phyloP scores from a whole-genome alignment of 2,113 vertebrate genomes.

The Sula dactylatra region DNA sequence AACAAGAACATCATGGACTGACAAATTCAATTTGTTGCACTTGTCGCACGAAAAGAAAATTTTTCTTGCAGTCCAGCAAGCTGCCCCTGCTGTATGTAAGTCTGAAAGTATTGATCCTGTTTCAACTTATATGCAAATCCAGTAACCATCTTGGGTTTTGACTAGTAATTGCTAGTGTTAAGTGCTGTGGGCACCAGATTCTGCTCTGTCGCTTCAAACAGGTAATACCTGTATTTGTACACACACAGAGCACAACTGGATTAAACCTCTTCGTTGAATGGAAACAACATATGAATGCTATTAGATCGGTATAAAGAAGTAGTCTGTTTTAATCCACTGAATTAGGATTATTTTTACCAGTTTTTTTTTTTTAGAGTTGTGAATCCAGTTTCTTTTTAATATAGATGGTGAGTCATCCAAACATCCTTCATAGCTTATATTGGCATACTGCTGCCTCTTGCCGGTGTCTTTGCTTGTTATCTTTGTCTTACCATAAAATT shows the following conservation, averaged over 20 bases:
- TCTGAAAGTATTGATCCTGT: neutral
- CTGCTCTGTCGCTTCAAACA: neutral
- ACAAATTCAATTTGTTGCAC: neutral
- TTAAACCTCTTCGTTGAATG: neutral
- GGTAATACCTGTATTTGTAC: neutral
- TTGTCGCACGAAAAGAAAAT: neutral
- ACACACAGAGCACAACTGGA: too few species aligned
- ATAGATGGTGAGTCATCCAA: neutral
- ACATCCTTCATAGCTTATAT: neutral
- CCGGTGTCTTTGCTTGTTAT: neutral
- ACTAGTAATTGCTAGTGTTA: neutral
- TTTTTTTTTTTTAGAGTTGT: neutral
- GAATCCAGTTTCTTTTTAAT: neutral
- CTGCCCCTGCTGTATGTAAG: neutral
- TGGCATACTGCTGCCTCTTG: neutral
- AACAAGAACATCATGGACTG: neutral
- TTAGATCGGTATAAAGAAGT: neutral
- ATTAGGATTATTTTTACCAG: neutral
- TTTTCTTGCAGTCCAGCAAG: neutral
- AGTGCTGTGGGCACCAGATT: neutral
- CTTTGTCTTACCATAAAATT: neutral
- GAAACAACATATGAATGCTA: neutral
- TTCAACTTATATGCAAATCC: neutral
- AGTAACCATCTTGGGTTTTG: neutral
- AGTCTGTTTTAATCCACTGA: neutral